A percentile compares a stretch with the other conserved stretches of the same genome.
These are phyloP conservation scores for Eilema griseolum DNA, from an alignment of 2,888 invertebrate species.

Conservation along the genomic window DNA sequence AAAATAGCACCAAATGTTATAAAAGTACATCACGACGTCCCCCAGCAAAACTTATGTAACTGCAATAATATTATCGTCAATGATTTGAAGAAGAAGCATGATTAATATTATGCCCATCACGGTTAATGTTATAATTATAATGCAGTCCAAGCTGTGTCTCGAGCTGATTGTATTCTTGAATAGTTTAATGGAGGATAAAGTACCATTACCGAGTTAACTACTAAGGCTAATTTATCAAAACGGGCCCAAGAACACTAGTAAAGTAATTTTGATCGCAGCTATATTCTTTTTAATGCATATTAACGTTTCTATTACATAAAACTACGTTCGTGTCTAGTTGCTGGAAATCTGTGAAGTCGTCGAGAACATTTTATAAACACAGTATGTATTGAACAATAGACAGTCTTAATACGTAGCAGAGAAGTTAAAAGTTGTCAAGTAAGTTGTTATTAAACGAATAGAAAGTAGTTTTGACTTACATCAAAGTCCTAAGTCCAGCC, in stretches of 20 bases:
- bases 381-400: neutral
- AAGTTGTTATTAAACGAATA: neutral
- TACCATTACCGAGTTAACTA: neutral
- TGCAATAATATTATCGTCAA: neutral
- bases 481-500: neutral
- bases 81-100: neutral
- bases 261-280: neutral
- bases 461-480: neutral
- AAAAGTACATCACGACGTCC: neutral
- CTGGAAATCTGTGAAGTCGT: neutral
- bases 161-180: neutral
- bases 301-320: neutral
- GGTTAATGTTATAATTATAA: neutral
- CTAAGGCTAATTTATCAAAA: neutral
- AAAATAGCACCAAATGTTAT: neutral
- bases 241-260: neutral
- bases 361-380: neutral
- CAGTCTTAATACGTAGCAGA: neutral
- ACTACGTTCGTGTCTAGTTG: neutral
- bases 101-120: neutral
- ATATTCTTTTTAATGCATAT: neutral
- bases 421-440: neutral
- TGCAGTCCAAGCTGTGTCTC: neutral
- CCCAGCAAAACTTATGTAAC: neutral
- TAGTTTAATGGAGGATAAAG: neutral